A percentile compares a stretch with the other conserved stretches of the same genome.
Evolutionary conservation across 2,888 invertebrate genomes (phyloP).

Genomic region (Megastigmus dorsalis): DNA sequence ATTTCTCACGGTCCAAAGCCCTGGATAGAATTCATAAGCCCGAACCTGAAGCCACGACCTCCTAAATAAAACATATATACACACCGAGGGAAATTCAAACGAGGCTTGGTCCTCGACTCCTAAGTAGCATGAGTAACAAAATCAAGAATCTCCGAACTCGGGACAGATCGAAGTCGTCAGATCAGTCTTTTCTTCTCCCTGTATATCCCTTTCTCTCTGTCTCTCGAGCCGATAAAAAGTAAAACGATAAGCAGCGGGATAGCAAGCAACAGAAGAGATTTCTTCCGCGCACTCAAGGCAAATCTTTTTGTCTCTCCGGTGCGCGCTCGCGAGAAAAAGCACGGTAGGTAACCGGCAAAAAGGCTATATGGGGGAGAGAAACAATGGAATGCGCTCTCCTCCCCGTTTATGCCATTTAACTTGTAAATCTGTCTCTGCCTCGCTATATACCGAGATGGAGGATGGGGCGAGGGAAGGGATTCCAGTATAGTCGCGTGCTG

Average conservation of each 20-base stretch:
- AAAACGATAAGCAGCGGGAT: slow-evolving; percentile 52
- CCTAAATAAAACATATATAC: slow-evolving; percentile 44
- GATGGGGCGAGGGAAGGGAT: not conserved
- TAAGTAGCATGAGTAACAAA: not conserved
- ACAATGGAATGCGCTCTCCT: slow-evolving; percentile 58
- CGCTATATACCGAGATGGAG: too few species aligned
- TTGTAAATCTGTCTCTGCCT: slow-evolving; percentile 68
- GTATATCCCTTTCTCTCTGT: too few species aligned
- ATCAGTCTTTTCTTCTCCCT: too few species aligned
- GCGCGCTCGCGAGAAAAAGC: slow-evolving; percentile 2
- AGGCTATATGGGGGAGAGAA: slow-evolving; percentile 53
- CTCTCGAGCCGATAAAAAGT: slow-evolving; percentile 43
- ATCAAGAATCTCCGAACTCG: not conserved
- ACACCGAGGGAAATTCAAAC: slow-evolving; percentile 21
- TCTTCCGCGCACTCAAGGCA: not conserved
- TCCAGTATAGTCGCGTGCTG: slow-evolving; percentile 27
- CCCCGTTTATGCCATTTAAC: slow-evolving; percentile 69
- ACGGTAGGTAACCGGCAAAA: slow-evolving; percentile 41
- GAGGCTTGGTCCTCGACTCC: too few species aligned
- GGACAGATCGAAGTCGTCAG: not conserved
- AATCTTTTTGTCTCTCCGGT: not conserved
- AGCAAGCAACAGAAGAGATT: not conserved
- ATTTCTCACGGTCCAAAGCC: not conserved
- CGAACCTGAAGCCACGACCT: not conserved
- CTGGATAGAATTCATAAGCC: slow-evolving; percentile 25